Percentiles rank a stretch among this genome's conserved stretches.
Conservation (phyloP, 2,888 invertebrate species). For the Linnaemya tessellans region DNA sequence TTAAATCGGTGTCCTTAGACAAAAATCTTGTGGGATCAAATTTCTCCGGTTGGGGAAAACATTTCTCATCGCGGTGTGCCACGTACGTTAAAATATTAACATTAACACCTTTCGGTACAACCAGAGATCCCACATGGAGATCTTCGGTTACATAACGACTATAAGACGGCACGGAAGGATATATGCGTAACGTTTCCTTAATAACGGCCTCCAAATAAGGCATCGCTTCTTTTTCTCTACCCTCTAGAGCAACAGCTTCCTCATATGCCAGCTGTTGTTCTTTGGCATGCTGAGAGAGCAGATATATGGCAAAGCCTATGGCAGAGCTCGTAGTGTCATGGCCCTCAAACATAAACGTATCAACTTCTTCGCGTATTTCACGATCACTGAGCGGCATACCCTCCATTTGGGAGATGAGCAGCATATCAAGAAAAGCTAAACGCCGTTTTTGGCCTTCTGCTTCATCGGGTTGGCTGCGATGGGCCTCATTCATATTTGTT, state of each 20-base stretch:
- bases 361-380: constrained; percentile 85
- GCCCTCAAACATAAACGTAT: constrained; percentile 86
- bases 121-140: constrained; percentile 81
- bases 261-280: constrained; percentile 83
- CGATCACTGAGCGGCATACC: constrained; percentile 82
- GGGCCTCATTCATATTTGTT: constrained; percentile 72
- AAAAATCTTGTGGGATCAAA: constrained; percentile 82
- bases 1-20: constrained; percentile 76
- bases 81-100: constrained; percentile 82
- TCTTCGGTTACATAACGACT: constrained; percentile 84
- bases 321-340: constrained; percentile 85
- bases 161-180: constrained; percentile 85
- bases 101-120: constrained; percentile 82
- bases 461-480: constrained; percentile 73
- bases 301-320: constrained; percentile 84
- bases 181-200: constrained; percentile 85
- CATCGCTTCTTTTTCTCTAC: constrained; percentile 81
- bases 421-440: constrained; percentile 84
- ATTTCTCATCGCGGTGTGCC: constrained; percentile 83
- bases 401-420: constrained; percentile 84
- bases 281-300: constrained; percentile 84
- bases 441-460: constrained; percentile 79
- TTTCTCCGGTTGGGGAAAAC: constrained; percentile 84
- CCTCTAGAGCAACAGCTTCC: constrained; percentile 82
- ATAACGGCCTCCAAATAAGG: constrained; percentile 85